Evolutionary conservation across 2,888 invertebrate genomes (phyloP), one percentile per base, ranked within the genome.

Genomic region (Liopterus haemorrhoidalis): DNA sequence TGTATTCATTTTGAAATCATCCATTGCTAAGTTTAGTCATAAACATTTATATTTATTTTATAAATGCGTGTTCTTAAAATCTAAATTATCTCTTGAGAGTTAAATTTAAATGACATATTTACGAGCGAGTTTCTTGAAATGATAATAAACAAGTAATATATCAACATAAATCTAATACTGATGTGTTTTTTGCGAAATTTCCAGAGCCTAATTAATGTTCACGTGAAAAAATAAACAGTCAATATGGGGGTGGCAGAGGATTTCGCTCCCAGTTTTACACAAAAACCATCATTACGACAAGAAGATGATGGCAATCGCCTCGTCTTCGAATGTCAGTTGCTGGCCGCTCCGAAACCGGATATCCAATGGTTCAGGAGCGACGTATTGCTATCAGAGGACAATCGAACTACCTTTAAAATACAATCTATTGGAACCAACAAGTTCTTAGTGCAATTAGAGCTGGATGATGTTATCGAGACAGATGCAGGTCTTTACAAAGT

Each of bases 251-350:
- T 85, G 73, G 79, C 84, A 68, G 93, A 93, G 72, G 92, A 93
- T 73, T 87, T 92, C 76, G 93, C 95, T 74, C 95, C 95, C 71
- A 94, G 93, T 80, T 95, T 96, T 78, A 91, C 92, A 59, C 92
- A 94, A 76, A 95, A 95, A 82, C 95, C 95, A 56, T 90, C 91
- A 71, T 81, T 96, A 61, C 80, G 93, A 58, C 94, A 96, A 70
- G 95, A 95, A 69, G 93, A 93, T 69, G 93, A 93, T 67, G 93
- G 93, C 61, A 93, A 93, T 74, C 84, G 89, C 65, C 80, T 94
- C 65, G 82, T 94, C 61, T 93, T 94, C 74, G 93, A 93, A 70
- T 94, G 93, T 70, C 88, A 92, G 70, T 76, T 94, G 61, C 70
- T 88, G 61, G 85, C 87, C 57, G 76, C 84, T 50, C 93, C 93